Percentiles rank a stretch among this genome's conserved stretches.
Conservation (phyloP, 2,888 invertebrate genomes). For the Euspilapteryx auroguttella region DNA sequence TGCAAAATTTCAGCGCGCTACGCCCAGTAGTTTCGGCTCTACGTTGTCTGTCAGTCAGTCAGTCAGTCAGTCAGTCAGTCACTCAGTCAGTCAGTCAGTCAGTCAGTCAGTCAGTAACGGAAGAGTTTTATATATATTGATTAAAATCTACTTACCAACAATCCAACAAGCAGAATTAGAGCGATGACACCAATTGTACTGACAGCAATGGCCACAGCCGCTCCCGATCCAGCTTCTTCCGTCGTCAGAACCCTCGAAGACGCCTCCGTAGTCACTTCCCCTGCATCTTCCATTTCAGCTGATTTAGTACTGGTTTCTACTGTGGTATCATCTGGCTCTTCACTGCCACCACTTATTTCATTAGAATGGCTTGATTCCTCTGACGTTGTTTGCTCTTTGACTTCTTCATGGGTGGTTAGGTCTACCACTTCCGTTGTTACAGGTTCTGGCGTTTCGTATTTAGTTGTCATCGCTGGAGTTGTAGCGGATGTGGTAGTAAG, state of each 20-base stretch:
- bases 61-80: too few relatives aligned
- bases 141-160: conserved; percentile 61
- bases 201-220: conserved; percentile 79
- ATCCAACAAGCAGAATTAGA: conserved; percentile 73
- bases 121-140: background rate
- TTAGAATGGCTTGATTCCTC: conserved; percentile 15
- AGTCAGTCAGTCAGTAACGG: background rate
- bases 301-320: conserved; percentile 23
- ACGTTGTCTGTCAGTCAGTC: too few relatives aligned
- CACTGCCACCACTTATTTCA: conserved; percentile 15
- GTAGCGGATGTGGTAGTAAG: conserved; percentile 12
- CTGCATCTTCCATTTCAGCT: conserved; percentile 24
- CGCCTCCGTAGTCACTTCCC: conserved; percentile 33
- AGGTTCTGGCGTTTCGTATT: conserved; percentile 8
- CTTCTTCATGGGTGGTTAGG: conserved; percentile 1
- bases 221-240: conserved; percentile 62
- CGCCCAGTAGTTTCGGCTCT: too few relatives aligned
- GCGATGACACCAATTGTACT: conserved; percentile 80
- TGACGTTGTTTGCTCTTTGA: conserved; percentile 6
- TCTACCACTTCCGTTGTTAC: conserved; percentile 6
- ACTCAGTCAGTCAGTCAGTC: too few relatives aligned
- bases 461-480: conserved; percentile 11
- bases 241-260: conserved; percentile 21
- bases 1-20: too few relatives aligned
- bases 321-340: conserved; percentile 18